Evolutionary conservation across 2,113 vertebrate genomes (phyloP), one percentile per base, ranked within the genome.

Genomic region (Euleptes europaea): DNA sequence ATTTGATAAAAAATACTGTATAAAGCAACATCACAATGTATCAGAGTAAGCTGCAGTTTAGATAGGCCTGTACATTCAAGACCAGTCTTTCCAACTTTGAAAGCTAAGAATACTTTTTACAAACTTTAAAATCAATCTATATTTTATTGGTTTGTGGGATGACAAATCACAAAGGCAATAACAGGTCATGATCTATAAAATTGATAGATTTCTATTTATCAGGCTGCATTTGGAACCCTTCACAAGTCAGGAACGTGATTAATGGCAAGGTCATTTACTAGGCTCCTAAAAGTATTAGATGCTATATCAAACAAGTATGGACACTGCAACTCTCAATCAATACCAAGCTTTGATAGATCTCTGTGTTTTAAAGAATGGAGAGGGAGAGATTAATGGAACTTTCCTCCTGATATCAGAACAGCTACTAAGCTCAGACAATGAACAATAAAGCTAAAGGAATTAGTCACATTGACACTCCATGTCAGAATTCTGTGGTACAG

Each of bases 101-200:
- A 73, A 63, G 35, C 71, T n/a, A 74, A 44, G 23, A 69, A 49
- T 38, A 14, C 23, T 21, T 70, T 70, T 51, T 38, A 54, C 19
- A 83, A 28, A 44, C 42, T 35, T 28, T 35, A 54, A 26, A 73
- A 69, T 35, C 12, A 19, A 60, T 60, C 57, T 54, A 17, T 70
- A 31, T 42, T 71, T 70, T 51, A 60, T 69, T 77, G 28, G 47
- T 60, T 44, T 78, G 47, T 60, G 31, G 38, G 17, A 71, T 71
- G 44, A 70, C 5, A 72, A 71, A 82, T 33, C 38, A 60, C 49
- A 72, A 42, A 23, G 38, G 71, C 13, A n/a, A 74, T 31, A 73
- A 73, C 31, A 70, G 28, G 35, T 35, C 66, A 84, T 15, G 10
- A 31, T 79, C 40, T 71, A 78, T 79, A 85, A 85, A 85, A 79